Evolutionary conservation across 2,113 vertebrate species (phyloP), one percentile per base, ranked within the genome.

Genomic region (Rhinogobius similis): DNA sequence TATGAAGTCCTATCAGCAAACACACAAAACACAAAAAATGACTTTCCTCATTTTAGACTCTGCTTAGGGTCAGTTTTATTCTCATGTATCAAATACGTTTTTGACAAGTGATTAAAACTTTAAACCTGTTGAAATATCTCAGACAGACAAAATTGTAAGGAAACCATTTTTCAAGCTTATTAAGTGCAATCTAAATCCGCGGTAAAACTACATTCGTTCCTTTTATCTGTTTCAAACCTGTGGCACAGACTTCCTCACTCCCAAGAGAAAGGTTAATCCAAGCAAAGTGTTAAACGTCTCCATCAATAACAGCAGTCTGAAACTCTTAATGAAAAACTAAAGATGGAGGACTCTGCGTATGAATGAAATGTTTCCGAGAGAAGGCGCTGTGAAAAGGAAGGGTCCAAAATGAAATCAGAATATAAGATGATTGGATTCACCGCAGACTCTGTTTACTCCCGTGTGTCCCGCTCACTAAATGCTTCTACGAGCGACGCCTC

Each of bases 231-330:
- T 24, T 53, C 52, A 53, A 24, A 26, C 12, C 21, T 13, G 10
- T 63, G 1, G 69, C 24, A 63, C 63, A 65, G 36, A 66, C 52
- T 65, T 63, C 2, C 50, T 82, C 75, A 29, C 65, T 82, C 73
- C 76, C 73, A 39, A 26, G 71, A 77, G 79, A 65, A 73, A 74
- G 72, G 43, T 43, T 63, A 23, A 29, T 73, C 70, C 67, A 78
- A 81, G 81, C 56, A 64, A 81, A 79, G 68, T 55, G 26, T 77
- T 83, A 81, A 88, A 76, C 13, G 12, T 67, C 69, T 77, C 67
- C 78, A 72, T 68, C 80, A 73, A 55, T 59, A 44, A 73, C 63
- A 43, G 69, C 61, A 58, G 67, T 73, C 73, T 69, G 52, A 76
- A 83, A 75, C 62, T 72, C 76, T n/a, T 83, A 62, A 82, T 70